phyloP scores from a whole-genome alignment of 2,888 invertebrate genomes.

The Hyalella azteca region DNA sequence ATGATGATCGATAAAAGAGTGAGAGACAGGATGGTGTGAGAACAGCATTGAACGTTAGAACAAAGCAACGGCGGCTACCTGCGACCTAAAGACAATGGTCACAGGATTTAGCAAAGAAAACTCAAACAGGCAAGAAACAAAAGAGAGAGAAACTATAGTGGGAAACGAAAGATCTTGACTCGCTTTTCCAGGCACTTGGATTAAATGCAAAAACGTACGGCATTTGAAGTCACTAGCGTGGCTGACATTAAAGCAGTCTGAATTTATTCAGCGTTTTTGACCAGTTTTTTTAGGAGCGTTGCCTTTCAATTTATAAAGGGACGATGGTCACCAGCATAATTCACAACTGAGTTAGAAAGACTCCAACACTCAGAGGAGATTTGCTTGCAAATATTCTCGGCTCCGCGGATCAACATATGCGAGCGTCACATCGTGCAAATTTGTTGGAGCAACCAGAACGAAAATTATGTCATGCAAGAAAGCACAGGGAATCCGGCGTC shows the following conservation, averaged over 20 bases:
- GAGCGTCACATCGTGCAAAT: background rate
- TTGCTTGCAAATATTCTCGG: background rate
- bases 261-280: slow-evolving; percentile 18
- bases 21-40: no score
- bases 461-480: background rate
- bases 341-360: background rate
- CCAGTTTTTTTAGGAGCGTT: background rate
- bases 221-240: slow-evolving; percentile 3
- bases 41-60: no score
- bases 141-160: no score
- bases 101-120: no score
- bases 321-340: background rate
- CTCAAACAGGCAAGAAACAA: no score
- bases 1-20: no score
- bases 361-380: background rate
- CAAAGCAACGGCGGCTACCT: no score
- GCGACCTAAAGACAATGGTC: no score
- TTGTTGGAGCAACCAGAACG: slow-evolving; percentile 31
- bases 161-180: no score
- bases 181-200: background rate
- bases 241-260: background rate
- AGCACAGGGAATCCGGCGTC: background rate
- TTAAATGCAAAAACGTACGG: slow-evolving; percentile 1
- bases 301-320: slow-evolving; percentile 11
- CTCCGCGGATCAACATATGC: background rate